These are phyloP conservation scores for Crocuta crocuta DNA, from an alignment of 2,113 vertebrate genomes.

Conservation along the genomic window DNA sequence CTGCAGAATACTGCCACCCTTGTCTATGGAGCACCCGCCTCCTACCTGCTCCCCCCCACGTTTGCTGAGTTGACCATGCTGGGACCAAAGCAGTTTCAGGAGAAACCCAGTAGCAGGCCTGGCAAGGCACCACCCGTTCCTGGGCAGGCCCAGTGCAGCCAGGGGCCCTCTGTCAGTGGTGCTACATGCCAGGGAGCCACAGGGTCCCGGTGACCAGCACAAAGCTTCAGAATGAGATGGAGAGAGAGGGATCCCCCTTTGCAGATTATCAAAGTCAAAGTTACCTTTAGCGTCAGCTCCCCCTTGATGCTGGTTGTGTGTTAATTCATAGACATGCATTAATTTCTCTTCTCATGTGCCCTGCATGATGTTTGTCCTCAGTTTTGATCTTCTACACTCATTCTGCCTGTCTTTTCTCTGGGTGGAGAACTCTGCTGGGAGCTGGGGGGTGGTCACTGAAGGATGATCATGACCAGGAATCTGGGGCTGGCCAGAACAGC, in stretches of 20 bases:
- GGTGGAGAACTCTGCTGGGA: neutral
- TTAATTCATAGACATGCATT: neutral
- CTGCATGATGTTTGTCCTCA: neutral
- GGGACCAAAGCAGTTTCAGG: neutral
- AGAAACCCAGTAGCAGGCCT: neutral
- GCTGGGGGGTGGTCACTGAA: neutral
- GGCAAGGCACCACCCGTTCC: fast-evolving
- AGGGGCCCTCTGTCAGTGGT: fast-evolving
- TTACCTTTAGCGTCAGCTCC: neutral
- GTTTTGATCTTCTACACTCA: neutral
- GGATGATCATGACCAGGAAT: neutral
- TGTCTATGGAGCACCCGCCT: neutral
- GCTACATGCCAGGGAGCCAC: neutral
- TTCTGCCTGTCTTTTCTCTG: neutral
- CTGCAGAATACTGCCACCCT: neutral
- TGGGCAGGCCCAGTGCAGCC: neutral
- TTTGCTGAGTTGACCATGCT: neutral
- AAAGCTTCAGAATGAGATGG: neutral
- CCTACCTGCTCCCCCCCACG: neutral
- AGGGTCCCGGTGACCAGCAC: neutral
- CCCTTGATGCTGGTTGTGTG: neutral
- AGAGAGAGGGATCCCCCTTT: neutral
- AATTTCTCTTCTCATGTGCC: neutral
- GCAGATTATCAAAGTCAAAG: neutral
- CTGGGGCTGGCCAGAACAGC: neutral